Evolutionary conservation across 2,888 invertebrate species (phyloP).

Genomic region (Leuctra nigra): DNA sequence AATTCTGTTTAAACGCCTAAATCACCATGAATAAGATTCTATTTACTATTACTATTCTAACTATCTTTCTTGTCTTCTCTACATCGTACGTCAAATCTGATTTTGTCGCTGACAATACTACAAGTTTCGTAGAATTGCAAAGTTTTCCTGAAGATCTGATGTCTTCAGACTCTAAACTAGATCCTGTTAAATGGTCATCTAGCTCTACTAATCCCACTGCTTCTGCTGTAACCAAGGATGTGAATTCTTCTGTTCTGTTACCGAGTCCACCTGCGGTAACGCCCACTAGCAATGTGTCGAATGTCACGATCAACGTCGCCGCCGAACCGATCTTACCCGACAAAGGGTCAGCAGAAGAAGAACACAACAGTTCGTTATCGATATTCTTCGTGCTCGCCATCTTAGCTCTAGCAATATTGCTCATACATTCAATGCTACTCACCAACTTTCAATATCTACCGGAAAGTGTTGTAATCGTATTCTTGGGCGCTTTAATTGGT

Average conservation of each 20-base stretch:
- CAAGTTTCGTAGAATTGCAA: no score
- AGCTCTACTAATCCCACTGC: no score
- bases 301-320: constrained; percentile 8
- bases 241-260: no score
- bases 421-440: constrained; percentile 91
- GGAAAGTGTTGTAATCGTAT: constrained; percentile 95
- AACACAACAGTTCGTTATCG: constrained; percentile 93
- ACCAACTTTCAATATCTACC: constrained; percentile 96
- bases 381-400: constrained; percentile 97
- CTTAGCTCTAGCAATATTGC: constrained; percentile 84
- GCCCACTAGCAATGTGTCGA: not conserved
- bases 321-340: constrained; percentile 78
- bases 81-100: no score
- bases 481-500: constrained; percentile 89
- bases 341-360: constrained; percentile 88
- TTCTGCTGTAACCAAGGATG: no score
- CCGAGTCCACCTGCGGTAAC: not conserved
- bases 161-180: not conserved
- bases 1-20: no score
- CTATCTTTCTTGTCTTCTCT: no score
- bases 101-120: no score
- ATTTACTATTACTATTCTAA: no score
- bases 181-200: not conserved
- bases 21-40: no score
- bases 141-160: not conserved